Conservation (phyloP, 2,888 invertebrate species). For the Endotricha flammealis region DNA sequence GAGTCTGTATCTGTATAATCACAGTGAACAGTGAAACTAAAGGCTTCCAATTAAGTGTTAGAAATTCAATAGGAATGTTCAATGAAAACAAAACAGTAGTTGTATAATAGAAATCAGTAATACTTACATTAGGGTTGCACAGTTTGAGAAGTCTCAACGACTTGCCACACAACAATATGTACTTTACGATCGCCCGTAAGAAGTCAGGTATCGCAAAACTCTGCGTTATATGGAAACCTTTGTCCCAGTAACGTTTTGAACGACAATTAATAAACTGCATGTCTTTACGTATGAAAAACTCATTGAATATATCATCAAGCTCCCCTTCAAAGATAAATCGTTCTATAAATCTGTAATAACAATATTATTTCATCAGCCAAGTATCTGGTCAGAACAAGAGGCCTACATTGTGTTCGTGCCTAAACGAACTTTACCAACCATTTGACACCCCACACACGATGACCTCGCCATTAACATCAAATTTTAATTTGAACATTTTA, state of each 20-base stretch:
- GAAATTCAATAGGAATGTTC: no score
- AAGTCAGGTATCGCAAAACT: slow-evolving; percentile 82
- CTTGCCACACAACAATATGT: slow-evolving; percentile 86
- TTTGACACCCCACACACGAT: no score
- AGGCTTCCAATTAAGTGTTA: no score
- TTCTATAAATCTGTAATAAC: slow-evolving; percentile 80
- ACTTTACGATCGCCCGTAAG: slow-evolving; percentile 78
- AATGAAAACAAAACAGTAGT: not conserved
- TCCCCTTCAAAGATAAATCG: slow-evolving; percentile 92
- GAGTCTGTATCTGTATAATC: no score
- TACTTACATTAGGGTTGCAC: slow-evolving; percentile 82
- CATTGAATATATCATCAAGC: slow-evolving; percentile 87
- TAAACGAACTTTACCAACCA: no score
- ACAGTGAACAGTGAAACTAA: no score
- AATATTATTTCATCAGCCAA: no score
- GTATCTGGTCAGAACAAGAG: no score
- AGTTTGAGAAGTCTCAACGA: slow-evolving; percentile 83
- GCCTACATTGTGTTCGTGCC: no score
- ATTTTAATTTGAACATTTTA: no score
- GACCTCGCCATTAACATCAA: no score
- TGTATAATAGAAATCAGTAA: no score
- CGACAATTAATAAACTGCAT: slow-evolving; percentile 80
- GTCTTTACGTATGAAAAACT: slow-evolving; percentile 89
- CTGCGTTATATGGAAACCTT: slow-evolving; percentile 75
- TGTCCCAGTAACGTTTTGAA: slow-evolving; percentile 83